Evolutionary conservation across 2,888 invertebrate species (phyloP), one percentile per base, ranked within the genome.

Genomic region (Rhogogaster chlorosoma): DNA sequence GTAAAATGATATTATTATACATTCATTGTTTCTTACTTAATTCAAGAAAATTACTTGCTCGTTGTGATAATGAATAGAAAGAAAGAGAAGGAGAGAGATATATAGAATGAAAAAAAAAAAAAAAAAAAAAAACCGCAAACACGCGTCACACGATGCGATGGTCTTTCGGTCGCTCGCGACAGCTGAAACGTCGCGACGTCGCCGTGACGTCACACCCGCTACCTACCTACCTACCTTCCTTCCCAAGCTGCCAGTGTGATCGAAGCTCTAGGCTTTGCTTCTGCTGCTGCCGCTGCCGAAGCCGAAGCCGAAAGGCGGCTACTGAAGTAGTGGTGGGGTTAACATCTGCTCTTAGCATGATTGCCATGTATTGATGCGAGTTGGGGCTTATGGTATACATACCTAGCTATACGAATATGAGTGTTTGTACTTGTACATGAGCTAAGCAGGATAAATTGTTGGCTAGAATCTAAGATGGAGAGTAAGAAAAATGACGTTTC

Each of bases 291-390:
- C 22, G 61, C 12, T 32, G 67, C 67, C 18, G 67, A 18, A 6
- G 67, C 67, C 32, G 67, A 53, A 61, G 61, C 80, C 80, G 80
- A 80, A 80, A 80, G 80, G 80, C 80, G 61, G 80, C 80, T 80
- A 80, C 80, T 61, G 61, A 38, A 36, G 80, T 80, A 26, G 75
- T 49, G 88, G 91, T 89, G 89, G 91, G 91, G 90, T 90, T 92
- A 92, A 92, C 91, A 92, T 92, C 92, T 92, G 92, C 92, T 92
- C 91, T 92, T 92, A 92, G 91, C 90, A 91, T 91, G 92, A 92
- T 92, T 92, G 91, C 91, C 89, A 90, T 91, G 91, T 92, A 92
- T 91, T 90, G 92, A 91, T 91, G 91, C 90, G 89, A 88, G 87
- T 90, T 90, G 38, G 88, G 88, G 89, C 88, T 87, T 85, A 87